Conservation (phyloP, 2,797 vertebrate species). For the Poeciliopsis paucimaculata region DNA sequence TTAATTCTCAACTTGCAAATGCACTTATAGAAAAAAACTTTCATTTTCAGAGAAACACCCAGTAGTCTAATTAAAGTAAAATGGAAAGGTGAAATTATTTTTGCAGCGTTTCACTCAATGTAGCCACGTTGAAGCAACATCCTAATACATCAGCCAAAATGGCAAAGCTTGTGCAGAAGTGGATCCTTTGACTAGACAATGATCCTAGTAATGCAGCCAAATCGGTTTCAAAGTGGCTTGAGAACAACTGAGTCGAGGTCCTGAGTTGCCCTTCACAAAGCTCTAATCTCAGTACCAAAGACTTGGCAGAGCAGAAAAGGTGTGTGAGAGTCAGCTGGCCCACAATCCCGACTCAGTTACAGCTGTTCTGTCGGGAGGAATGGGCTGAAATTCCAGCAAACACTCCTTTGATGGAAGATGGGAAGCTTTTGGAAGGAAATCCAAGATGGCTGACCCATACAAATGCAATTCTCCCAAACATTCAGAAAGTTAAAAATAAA, state of each 20-base stretch:
- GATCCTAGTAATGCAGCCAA: neutral
- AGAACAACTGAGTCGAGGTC: neutral
- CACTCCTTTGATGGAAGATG: neutral
- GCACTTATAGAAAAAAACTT: neutral
- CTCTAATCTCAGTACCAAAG: neutral
- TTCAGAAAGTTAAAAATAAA: neutral
- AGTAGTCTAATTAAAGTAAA: neutral
- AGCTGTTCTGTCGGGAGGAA: neutral
- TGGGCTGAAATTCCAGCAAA: neutral
- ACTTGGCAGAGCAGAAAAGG: neutral
- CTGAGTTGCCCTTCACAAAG: neutral
- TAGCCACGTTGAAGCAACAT: neutral
- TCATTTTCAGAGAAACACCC: neutral
- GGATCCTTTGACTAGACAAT: neutral
- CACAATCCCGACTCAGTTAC: neutral
- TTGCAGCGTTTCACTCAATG: neutral
- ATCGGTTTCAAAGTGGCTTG: neutral
- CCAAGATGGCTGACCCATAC: neutral
- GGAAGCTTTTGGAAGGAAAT: neutral
- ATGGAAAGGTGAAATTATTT: neutral
- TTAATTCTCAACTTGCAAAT: conserved; percentile 14
- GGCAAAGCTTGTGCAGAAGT: neutral
- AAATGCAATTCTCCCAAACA: neutral
- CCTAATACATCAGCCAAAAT: neutral
- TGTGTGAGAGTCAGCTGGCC: neutral